Evolutionary conservation across 2,888 invertebrate genomes (phyloP).

Genomic region (Eilema caniola): DNA sequence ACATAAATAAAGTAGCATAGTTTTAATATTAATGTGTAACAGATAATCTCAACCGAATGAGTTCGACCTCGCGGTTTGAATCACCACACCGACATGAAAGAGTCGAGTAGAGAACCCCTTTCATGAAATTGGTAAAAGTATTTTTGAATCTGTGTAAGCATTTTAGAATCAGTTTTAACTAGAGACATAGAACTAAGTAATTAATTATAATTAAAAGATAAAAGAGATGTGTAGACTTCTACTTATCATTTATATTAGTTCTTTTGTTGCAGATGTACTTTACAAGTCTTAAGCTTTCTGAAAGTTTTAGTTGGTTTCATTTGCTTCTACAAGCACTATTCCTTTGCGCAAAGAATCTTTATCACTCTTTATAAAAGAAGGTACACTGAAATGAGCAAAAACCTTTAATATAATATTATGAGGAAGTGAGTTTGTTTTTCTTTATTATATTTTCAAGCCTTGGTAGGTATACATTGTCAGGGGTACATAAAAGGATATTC

Average conservation of each 20-base stretch:
- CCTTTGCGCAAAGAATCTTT: neutral
- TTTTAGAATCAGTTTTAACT: neutral
- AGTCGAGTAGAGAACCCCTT: neutral
- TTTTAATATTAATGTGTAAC: too few species aligned
- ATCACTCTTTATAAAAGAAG: neutral
- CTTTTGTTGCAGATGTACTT: slow-evolving; percentile 12
- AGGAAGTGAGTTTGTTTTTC: too few species aligned
- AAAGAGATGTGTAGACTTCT: neutral
- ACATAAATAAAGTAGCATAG: too few species aligned
- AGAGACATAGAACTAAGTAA: slow-evolving; percentile 10
- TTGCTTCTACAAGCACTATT: slow-evolving; percentile 10
- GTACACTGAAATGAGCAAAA: neutral
- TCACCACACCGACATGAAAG: neutral
- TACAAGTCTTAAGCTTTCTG: neutral
- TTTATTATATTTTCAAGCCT: too few species aligned
- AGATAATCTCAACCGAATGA: too few species aligned
- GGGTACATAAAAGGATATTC: too few species aligned
- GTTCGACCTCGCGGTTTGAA: neutral
- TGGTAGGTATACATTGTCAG: too few species aligned
- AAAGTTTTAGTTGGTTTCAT: slow-evolving; percentile 18
- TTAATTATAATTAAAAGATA: slow-evolving; percentile 24
- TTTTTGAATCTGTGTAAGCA: neutral
- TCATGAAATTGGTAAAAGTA: neutral
- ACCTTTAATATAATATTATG: neutral
- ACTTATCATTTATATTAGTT: slow-evolving; percentile 24